Percentiles rank a stretch among this genome's conserved stretches.
Conservation (phyloP, 2,113 vertebrate species). For the Campylomormyrus tamandua region DNA sequence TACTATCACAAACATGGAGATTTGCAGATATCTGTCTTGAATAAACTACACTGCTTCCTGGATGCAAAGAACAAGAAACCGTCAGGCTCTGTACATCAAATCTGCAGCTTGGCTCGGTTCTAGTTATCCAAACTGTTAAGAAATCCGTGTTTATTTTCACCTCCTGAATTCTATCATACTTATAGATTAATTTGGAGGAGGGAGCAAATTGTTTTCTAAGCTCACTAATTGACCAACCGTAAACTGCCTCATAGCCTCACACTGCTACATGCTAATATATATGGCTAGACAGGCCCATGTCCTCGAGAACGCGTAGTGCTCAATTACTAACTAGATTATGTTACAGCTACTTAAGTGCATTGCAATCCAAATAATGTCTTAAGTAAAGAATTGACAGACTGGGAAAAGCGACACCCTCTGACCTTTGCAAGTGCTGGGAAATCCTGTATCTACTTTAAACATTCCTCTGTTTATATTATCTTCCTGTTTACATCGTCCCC, state of each 20-base stretch:
- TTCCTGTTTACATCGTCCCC: neutral
- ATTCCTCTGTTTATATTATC: neutral
- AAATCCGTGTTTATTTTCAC: neutral
- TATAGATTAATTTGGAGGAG: neutral
- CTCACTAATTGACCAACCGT: neutral
- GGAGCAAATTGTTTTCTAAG: neutral
- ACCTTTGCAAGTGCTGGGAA: neutral
- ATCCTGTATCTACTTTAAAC: neutral
- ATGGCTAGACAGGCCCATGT: neutral
- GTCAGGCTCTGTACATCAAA: neutral
- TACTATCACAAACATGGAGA: neutral
- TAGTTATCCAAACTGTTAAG: neutral
- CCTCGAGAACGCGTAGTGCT: neutral
- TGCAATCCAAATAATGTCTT: neutral
- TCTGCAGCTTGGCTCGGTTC: neutral
- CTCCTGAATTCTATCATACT: neutral
- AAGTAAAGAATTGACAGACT: neutral
- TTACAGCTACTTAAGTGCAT: neutral
- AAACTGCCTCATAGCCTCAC: neutral
- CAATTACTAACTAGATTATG: neutral
- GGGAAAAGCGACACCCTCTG: neutral
- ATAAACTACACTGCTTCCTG: neutral
- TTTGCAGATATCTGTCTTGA: neutral
- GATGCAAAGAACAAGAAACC: neutral
- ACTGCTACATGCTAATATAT: neutral